Base-by-base conservation (phyloP, 2,797 vertebrate species). In the Xyrichtys novacula region DNA sequence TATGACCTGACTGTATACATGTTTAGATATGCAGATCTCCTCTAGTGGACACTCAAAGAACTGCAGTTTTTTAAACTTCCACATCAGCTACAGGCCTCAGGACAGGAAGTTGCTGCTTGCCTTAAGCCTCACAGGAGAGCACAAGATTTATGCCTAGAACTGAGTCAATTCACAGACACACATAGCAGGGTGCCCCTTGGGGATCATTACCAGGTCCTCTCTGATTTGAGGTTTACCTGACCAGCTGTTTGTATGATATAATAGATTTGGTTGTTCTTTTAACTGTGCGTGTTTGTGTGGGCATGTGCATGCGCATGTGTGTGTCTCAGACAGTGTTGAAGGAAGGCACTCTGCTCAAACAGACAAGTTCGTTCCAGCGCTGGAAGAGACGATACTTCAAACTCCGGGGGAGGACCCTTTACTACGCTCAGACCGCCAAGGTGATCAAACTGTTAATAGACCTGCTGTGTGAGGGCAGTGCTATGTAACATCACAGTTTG, bases 351-450 rank as follows among this genome's bases (percentile, higher is more conserved):
- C 91, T 99, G 78, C 93, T 96, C 94, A 99, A 99, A 85, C 98
- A 99, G 90, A 99, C 96, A 19, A 99, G 92, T 81, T 98, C 97
- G 0, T 99, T 99, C 90, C 98, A 99, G 84, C 95, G 98, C 72
- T 98, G 97, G 95, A 99, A 96, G 85, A 95, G 95, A 85, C 93
- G 97, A n/a, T 99, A 98, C 88, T 99, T 99, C 80, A 99, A 99
- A 61, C 94, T 99, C 39, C 92, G 97, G 63, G 98, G 97, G 28
- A 92, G 97, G 48, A 99, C 97, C 0, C 92, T 98, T 53, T 99
- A 99, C 93, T 99, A 99, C 49, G 97, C 97, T 65, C 97, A 99
- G 92, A 98, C 96, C 3, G 93, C 96, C 7, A 99, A 98, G 96
- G 90, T 92, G 49, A 56, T 25, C 15, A 48, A 16, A 29, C 26